Evolutionary conservation across 1,140 invertebrate genomes (phyloP).

Genomic region (Gryllus bimaculatus): DNA sequence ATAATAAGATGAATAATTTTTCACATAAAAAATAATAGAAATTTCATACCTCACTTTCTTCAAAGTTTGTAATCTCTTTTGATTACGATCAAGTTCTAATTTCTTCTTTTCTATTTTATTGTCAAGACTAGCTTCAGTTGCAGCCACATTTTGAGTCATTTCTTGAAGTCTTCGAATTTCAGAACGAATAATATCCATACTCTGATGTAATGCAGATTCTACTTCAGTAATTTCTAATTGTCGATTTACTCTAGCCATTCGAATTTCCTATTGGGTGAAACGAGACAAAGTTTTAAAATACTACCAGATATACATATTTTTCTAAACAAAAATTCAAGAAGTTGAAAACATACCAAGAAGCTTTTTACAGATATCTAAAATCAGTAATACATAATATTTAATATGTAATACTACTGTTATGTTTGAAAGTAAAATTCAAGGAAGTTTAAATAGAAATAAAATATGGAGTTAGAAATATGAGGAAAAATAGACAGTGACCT

Average conservation of each 20-base stretch:
- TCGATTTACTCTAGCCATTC: conserved; percentile 53
- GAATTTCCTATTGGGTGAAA: conserved; percentile 41
- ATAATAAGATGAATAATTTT: no score
- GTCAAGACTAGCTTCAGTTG: conserved; percentile 77
- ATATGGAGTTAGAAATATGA: no score
- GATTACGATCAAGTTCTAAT: conserved; percentile 82
- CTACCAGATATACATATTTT: no score
- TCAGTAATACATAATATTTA: no score
- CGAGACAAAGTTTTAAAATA: no score
- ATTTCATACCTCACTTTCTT: conserved; percentile 73
- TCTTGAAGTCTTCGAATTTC: conserved; percentile 63
- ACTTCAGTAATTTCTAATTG: conserved; percentile 77
- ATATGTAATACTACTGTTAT: no score
- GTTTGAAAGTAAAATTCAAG: no score
- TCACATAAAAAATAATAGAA: background rate
- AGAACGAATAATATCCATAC: conserved; percentile 53
- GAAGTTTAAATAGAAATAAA: no score
- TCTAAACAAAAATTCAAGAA: no score
- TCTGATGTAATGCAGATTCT: conserved; percentile 60
- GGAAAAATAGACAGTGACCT: no score
- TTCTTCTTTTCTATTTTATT: conserved; percentile 85
- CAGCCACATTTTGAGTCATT: conserved; percentile 73
- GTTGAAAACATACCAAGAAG: no score
- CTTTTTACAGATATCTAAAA: no score
- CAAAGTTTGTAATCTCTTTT: conserved; percentile 84